These are phyloP conservation scores for Cervus canadensis DNA, from an alignment of 2,113 vertebrate species.

Conservation along the genomic window DNA sequence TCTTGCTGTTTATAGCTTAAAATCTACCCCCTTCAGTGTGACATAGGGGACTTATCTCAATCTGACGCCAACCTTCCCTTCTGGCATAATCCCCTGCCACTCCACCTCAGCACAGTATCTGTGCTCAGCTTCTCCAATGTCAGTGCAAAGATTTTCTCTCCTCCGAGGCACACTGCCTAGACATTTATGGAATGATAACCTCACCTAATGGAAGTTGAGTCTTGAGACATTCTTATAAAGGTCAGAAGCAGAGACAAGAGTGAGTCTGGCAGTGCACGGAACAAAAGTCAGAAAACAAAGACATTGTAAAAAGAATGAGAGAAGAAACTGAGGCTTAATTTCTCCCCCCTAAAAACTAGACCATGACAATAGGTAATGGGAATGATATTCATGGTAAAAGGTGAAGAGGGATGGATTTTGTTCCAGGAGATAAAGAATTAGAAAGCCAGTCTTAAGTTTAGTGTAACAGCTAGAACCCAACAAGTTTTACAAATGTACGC, in stretches of 20 bases:
- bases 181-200: background rate
- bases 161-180: background rate
- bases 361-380: background rate
- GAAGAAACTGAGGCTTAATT: background rate
- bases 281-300: background rate
- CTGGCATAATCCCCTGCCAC: background rate
- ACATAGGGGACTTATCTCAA: background rate
- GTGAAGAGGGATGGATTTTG: background rate
- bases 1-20: background rate
- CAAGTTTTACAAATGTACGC: background rate
- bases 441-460: background rate
- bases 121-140: background rate
- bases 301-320: background rate
- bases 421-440: background rate
- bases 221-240: background rate
- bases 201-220: background rate
- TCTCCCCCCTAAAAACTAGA: background rate
- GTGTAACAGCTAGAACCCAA: background rate
- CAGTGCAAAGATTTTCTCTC: background rate
- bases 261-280: background rate
- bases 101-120: background rate
- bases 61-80: background rate
- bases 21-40: background rate
- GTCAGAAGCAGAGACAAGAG: conserved; percentile 9
- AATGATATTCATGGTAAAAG: background rate